Evolutionary conservation across 2,113 vertebrate genomes (phyloP).

Genomic region (Dryoscopus gambensis): DNA sequence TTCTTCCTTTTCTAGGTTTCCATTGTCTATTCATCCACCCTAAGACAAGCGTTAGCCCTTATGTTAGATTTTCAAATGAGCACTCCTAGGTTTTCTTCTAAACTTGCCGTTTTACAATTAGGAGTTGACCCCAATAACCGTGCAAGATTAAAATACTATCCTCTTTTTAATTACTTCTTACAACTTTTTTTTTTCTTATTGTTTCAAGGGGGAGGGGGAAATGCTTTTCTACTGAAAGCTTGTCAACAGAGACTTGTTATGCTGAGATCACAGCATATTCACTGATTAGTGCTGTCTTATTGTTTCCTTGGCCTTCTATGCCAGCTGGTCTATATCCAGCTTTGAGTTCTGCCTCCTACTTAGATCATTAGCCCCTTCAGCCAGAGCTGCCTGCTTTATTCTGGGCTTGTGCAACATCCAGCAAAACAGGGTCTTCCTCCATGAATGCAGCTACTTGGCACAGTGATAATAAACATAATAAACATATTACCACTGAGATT

Average conservation of each 20-base stretch:
- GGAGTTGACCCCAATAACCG: neutral
- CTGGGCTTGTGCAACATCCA: neutral
- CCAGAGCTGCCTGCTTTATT: neutral
- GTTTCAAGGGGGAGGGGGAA: neutral
- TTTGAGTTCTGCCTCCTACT: constrained; percentile 37
- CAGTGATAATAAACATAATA: neutral
- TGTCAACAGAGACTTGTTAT: constrained; percentile 23
- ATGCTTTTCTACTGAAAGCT: neutral
- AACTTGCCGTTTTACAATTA: neutral
- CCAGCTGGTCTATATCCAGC: constrained; percentile 52
- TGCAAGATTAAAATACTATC: neutral
- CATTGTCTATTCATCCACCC: neutral
- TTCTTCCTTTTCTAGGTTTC: neutral
- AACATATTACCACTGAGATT: neutral
- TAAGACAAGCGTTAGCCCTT: neutral
- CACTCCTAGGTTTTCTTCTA: neutral
- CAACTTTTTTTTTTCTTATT: neutral
- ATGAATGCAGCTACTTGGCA: neutral
- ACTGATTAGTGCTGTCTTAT: constrained; percentile 36
- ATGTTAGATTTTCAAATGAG: neutral
- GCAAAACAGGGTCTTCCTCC: neutral
- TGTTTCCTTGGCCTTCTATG: constrained; percentile 16
- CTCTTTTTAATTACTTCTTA: neutral
- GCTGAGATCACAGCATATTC: constrained; percentile 2
- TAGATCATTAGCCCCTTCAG: constrained; percentile 36